Base-by-base conservation (phyloP, 2,888 invertebrate species). In the Meganola albula region DNA sequence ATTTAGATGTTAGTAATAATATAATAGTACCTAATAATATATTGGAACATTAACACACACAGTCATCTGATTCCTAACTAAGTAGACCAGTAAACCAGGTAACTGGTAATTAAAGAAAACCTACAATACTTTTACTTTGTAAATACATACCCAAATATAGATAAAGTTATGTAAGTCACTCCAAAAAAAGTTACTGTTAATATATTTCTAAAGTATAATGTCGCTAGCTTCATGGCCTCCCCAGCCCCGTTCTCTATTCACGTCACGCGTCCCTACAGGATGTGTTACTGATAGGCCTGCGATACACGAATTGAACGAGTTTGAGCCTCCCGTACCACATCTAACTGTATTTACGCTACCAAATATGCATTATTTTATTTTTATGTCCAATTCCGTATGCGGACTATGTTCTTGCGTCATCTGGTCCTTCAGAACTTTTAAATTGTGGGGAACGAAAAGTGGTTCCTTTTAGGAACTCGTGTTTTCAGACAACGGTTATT, bases 261-360 rank as follows among this genome's bases (percentile, higher is more conserved):
- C 53, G 69, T 82, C 83, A 80, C 83, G 77, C 65, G 66, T 55
- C 76, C 75, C 74, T 74, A 59, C 68, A 77, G 78, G 80, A 78
- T 78, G 73, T 71, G 54, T 49, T 66, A 68, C 63, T 63, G 71
- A 75, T 73, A 69, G 66, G 61, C 67, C 48, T 47, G 53, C 58
- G 68, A 67, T 72, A 72, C 58, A 63, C 55, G 57, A 58, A 57
- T 57, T 46, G 52, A 52, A 55, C 55, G 53, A 63, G 59, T 63
- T 64, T 60, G 62, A 63, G 59, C 44, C 62, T 53, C 50, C 41
- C 37, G 44, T 34, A 41, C 45, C 42, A 52, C 50, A 47, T 54
- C 51, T 74, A 75, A 74, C 72, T 63, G 69, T 75, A 63, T 66
- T 65, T 68, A 59, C 58, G 54, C 58, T 62, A 58, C 60, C 63